Conservation (phyloP, 1,140 invertebrate species). For the Heliothis virescens region DNA sequence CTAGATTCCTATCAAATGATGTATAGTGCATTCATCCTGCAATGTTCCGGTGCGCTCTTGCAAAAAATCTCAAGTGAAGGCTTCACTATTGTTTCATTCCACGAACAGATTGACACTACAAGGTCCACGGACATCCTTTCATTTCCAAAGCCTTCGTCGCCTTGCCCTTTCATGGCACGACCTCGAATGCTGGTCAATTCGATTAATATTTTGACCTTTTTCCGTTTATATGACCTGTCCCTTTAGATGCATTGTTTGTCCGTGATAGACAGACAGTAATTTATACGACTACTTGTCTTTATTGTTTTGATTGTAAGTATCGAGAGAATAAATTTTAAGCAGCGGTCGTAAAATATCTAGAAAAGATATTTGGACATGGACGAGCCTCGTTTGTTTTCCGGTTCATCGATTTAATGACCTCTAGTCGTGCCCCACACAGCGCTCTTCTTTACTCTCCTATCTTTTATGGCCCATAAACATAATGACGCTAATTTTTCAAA, state of each 20-base stretch:
- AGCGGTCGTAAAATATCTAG: constrained; percentile 36
- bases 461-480: constrained; percentile 13
- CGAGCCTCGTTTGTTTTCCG: constrained; percentile 34
- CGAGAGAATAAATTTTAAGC: background rate
- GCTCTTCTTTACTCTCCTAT: constrained; percentile 21
- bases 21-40: constrained; percentile 31
- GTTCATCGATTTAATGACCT: constrained; percentile 32
- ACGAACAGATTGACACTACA: constrained; percentile 28
- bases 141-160: constrained; percentile 36
- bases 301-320: constrained; percentile 9
- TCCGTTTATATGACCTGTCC: constrained; percentile 13
- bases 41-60: constrained; percentile 31
- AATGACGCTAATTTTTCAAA: constrained; percentile 36
- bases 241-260: constrained; percentile 28
- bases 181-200: constrained; percentile 49
- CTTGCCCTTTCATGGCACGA: constrained; percentile 50
- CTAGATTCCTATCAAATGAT: constrained; percentile 23
- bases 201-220: constrained; percentile 46
- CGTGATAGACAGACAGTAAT: constrained; percentile 16
- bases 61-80: constrained; percentile 35
- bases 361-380: constrained; percentile 32
- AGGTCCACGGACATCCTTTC: constrained; percentile 54
- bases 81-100: constrained; percentile 41
- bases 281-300: constrained; percentile 40
- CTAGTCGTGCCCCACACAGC: constrained; percentile 17